Percentiles rank a stretch among this genome's conserved stretches.
Conservation (phyloP, 2,113 vertebrate genomes). For the Zingel zingel region DNA sequence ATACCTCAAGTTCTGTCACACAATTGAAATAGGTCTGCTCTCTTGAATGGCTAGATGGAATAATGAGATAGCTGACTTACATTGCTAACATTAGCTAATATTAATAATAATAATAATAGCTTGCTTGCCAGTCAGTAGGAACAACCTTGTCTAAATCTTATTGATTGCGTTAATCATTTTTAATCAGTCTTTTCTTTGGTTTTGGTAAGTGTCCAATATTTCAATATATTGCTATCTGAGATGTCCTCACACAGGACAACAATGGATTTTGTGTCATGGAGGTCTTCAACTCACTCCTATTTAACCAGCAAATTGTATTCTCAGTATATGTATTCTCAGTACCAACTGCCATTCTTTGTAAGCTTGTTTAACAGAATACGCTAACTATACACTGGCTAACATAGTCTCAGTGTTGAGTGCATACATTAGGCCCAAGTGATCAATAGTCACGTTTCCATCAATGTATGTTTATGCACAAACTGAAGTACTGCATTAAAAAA, state of each 20-base stretch:
- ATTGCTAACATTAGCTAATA: neutral
- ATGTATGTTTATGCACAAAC: no score
- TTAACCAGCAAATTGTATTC: neutral
- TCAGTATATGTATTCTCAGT: neutral
- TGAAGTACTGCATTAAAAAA: no score
- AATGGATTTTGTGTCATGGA: neutral
- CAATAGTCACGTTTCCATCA: neutral
- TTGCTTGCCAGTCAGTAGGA: neutral
- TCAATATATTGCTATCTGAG: neutral
- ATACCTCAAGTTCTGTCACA: neutral
- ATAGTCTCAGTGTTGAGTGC: neutral
- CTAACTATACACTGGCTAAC: no score
- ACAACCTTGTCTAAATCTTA: neutral
- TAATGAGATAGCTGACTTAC: neutral
- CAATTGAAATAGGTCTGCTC: neutral
- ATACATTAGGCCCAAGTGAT: neutral
- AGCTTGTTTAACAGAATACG: neutral
- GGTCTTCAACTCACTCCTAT: neutral
- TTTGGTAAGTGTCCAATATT: neutral
- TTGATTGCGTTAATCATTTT: neutral
- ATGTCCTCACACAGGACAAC: neutral
- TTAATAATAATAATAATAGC: no score
- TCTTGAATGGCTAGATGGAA: neutral
- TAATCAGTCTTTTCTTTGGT: neutral
- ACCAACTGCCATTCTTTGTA: neutral